Conservation (phyloP, 2,797 vertebrate genomes). For the Tragelaphus eurycerus region DNA sequence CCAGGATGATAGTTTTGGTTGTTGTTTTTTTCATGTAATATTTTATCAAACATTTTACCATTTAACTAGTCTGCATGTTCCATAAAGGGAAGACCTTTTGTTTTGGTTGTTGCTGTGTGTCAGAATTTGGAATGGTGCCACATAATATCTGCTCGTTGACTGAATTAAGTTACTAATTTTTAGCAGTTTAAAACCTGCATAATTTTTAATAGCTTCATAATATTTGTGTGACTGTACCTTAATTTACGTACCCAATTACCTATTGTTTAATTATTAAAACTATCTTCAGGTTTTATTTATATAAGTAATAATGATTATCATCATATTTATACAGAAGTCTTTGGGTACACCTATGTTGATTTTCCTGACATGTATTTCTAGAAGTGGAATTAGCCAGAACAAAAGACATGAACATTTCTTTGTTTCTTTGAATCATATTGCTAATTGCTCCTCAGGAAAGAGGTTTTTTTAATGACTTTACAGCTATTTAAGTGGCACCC, state of each 20-base stretch:
- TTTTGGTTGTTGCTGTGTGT: neutral
- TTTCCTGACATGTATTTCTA: neutral
- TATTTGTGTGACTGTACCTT: neutral
- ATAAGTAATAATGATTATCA: neutral
- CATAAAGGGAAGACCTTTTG: neutral
- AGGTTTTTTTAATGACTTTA: neutral
- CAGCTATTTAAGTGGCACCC: neutral
- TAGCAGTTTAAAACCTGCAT: neutral
- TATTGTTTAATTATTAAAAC: neutral
- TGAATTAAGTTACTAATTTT: neutral
- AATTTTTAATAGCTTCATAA: neutral
- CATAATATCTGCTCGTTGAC: neutral
- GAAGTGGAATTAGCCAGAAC: neutral
- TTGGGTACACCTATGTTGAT: neutral
- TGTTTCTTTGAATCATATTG: neutral
- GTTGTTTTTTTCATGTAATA: neutral
- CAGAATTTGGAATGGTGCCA: neutral
- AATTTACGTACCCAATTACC: neutral
- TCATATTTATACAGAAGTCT: neutral
- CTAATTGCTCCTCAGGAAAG: neutral
- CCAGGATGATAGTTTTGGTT: neutral
- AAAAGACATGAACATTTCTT: neutral
- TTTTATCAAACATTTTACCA: neutral
- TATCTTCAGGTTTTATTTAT: neutral
- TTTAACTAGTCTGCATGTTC: neutral